phyloP scores from a whole-genome alignment of 2,113 vertebrate genomes.

The Engraulis encrasicolus region DNA sequence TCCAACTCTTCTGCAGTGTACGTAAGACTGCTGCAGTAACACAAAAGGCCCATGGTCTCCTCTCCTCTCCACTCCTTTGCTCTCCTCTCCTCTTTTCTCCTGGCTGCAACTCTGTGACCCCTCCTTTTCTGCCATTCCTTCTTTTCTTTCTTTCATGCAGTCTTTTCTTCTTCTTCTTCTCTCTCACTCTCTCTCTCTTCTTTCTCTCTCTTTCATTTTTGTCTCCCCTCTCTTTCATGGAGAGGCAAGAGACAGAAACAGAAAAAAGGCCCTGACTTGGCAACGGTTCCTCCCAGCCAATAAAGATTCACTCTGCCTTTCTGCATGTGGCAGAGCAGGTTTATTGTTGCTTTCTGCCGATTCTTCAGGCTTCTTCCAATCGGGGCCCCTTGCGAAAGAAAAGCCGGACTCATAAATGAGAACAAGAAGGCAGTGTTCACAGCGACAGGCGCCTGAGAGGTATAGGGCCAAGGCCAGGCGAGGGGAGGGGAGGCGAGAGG shows the following conservation, averaged over 20 bases:
- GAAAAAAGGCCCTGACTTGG: slow-evolving; percentile 15
- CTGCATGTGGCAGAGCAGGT: slow-evolving; percentile 58
- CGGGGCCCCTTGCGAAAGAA: slow-evolving; percentile 43
- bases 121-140: background rate
- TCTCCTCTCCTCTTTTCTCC: background rate
- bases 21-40: slow-evolving; percentile 56
- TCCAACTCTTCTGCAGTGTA: slow-evolving; percentile 68
- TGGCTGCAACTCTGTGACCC: background rate
- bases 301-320: slow-evolving; percentile 52
- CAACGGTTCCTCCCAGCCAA: slow-evolving; percentile 54
- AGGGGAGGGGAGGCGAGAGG: background rate
- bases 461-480: too few species aligned
- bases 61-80: slow-evolving; percentile 51
- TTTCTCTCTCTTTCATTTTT: slow-evolving; percentile 11
- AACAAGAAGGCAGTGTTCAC: slow-evolving; percentile 67
- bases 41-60: slow-evolving; percentile 61
- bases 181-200: slow-evolving; percentile 42
- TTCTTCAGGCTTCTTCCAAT: slow-evolving; percentile 45
- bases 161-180: background rate
- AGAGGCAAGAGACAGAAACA: slow-evolving; percentile 33
- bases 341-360: slow-evolving; percentile 63
- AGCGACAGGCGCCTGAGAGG: slow-evolving; percentile 27
- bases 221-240: background rate
- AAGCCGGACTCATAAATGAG: slow-evolving; percentile 50
- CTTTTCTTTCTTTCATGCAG: background rate